Evolutionary conservation across 2,113 vertebrate genomes (phyloP), one percentile per base, ranked within the genome.

Genomic region (Bujurquina vittata): DNA sequence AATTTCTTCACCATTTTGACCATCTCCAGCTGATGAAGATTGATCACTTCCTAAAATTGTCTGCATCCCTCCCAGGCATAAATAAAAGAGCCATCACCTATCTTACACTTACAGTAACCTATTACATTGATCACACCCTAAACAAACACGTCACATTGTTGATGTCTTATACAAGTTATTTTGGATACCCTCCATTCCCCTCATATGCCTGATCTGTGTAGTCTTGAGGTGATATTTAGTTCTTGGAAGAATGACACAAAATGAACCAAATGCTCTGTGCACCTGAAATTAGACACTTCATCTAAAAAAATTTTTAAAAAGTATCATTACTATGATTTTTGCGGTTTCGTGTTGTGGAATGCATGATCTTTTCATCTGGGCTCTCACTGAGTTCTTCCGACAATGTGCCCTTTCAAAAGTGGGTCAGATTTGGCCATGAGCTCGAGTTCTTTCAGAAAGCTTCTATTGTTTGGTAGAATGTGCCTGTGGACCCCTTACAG

Each of bases 401-500:
- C n/a, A 54, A 26, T 37, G 17, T 88, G 79, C 35, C 81, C 77
- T 87, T 85, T 91, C 10, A 80, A 46, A 92, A 78, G 31, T 92
- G 60, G 85, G 86, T 87, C 89, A 91, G 59, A 77, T 65, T 61
- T 74, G 31, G 84, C 85, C 79, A 72, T 11, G 2, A 89, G 86
- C 79, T 77, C 12, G 40, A 69, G 59, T 82, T 67, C 61, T 75
- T 84, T 86, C 52, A 67, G 54, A 88, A 75, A 80, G 35, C 59
- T 23, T 18, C 35, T 46, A 54, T 88, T 84, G 83, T 85, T 86
- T 80, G 69, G 58, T 49, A 11, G 37, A 61, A 56, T 86, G 78
- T 79, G 40, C 77, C 22, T 69, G 65, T 61, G 26, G 67, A 73
- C 67, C 73, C 73, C 67, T 29, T 10, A 72, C 78, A 82, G 72